Base-by-base conservation (phyloP, 2,888 invertebrate genomes). In the Eristalis tenax region DNA sequence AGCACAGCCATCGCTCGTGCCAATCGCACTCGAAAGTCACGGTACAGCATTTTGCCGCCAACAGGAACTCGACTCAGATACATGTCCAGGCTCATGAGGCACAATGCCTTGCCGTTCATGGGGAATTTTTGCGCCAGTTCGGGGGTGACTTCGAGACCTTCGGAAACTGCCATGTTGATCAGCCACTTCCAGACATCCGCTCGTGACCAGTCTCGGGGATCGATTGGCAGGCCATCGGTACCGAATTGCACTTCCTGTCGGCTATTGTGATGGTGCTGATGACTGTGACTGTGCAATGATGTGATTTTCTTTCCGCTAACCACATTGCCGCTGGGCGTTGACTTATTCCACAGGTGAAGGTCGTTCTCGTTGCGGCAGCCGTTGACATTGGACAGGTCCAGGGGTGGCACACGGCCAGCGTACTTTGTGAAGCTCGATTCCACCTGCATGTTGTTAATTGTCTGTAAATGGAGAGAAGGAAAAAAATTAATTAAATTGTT, bases 51-150 rank as follows among this genome's bases (percentile, higher is more conserved):
- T 90, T 95, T 95, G 11, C 96, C 96, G 0, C 95, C 95, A 1
- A 94, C 92, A 0, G 96, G 96, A 43, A 96, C 96, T 61, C 96
- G 93, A 86, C 94, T 94, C 1, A 95, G 94, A 93, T 96, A 96
- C 96, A 96, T 96, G 71, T 95, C 95, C 13, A 94, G 94, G n/a
- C 95, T 94, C 96, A 97, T 96, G 74, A 97, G 94, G 89, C 96
- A 96, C 5, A 97, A 93, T 0, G 96, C 96, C 92, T 97, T 97
- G 68, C 96, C 96, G 92, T 97, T 97, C 96, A 96, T 96, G 0
- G 95, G 95, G 92, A 97, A 97, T 88, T 96, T 93, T 74, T 93
- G 92, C 13, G 92, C 91, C 85, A 93, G 84, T 76, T 93, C 92
- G 63, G 92, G 92, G 75, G 92, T 92, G 61, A 92, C 91, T 73